These are phyloP conservation scores for Melanotus villosus DNA, from an alignment of 2,888 invertebrate species.

Conservation along the genomic window DNA sequence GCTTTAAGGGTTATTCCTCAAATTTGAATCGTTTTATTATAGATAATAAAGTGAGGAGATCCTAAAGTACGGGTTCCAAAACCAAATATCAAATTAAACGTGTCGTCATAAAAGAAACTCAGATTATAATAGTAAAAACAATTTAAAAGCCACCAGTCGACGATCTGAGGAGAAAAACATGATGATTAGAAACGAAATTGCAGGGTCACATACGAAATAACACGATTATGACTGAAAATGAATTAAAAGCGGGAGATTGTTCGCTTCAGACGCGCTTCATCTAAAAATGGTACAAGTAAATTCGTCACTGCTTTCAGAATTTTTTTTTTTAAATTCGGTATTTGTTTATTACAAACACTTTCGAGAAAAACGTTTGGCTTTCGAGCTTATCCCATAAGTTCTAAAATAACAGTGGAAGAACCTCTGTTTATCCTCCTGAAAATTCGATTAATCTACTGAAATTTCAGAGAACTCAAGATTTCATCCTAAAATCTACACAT, in stretches of 20 bases:
- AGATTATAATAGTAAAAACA: slow-evolving; percentile 47
- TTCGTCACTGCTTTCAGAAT: background rate
- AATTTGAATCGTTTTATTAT: background rate
- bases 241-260: slow-evolving; percentile 50
- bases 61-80: slow-evolving; percentile 20
- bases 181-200: slow-evolving; percentile 51
- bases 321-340: too few species aligned
- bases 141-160: slow-evolving; percentile 43
- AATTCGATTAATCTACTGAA: too few species aligned
- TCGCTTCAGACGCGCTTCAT: slow-evolving; percentile 10
- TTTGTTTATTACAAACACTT: too few species aligned
- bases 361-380: too few species aligned
- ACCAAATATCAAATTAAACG: slow-evolving; percentile 46
- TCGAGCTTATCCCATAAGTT: too few species aligned
- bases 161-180: slow-evolving; percentile 44
- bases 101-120: slow-evolving; percentile 31
- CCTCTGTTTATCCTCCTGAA: too few species aligned
- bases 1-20: background rate
- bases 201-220: slow-evolving; percentile 50
- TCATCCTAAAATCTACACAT: too few species aligned
- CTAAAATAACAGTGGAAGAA: too few species aligned
- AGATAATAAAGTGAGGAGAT: background rate
- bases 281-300: background rate
- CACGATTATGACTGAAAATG: slow-evolving; percentile 51
- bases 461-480: too few species aligned